Evolutionary conservation across 2,888 invertebrate species (phyloP).

Genomic region (Yponomeuta cagnagella): DNA sequence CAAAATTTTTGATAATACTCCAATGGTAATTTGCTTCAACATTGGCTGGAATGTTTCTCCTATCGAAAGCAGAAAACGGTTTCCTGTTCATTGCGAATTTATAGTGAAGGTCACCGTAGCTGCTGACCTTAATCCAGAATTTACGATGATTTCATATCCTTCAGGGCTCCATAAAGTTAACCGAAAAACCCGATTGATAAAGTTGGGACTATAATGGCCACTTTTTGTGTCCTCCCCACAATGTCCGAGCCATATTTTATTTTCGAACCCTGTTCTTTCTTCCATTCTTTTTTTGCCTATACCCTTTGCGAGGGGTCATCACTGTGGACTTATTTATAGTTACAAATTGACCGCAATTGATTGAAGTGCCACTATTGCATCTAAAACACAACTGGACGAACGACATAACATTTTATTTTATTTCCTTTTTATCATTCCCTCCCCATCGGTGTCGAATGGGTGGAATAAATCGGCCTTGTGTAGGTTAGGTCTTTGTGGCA

Average conservation of each 20-base stretch:
- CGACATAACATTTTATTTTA: neutral
- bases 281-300: neutral
- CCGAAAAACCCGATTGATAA: slow-evolving; percentile 1
- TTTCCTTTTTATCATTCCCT: neutral
- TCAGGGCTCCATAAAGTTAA: slow-evolving; percentile 1
- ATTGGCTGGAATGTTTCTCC: neutral
- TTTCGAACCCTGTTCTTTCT: neutral
- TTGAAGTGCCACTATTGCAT: neutral
- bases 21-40: neutral
- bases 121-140: slow-evolving; percentile 12
- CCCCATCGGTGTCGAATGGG: neutral
- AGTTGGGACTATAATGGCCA: neutral
- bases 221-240: neutral
- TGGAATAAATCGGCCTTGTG: neutral
- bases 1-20: neutral
- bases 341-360: neutral
- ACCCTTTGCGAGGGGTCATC: neutral
- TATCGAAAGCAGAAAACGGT: neutral
- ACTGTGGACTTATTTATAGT: neutral
- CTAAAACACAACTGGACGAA: neutral
- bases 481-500: neutral
- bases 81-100: neutral
- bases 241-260: neutral
- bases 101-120: neutral
- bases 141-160: slow-evolving; percentile 8